Evolutionary conservation across 2,797 vertebrate species (phyloP).

Genomic region (Anabacerthia variegaticeps): DNA sequence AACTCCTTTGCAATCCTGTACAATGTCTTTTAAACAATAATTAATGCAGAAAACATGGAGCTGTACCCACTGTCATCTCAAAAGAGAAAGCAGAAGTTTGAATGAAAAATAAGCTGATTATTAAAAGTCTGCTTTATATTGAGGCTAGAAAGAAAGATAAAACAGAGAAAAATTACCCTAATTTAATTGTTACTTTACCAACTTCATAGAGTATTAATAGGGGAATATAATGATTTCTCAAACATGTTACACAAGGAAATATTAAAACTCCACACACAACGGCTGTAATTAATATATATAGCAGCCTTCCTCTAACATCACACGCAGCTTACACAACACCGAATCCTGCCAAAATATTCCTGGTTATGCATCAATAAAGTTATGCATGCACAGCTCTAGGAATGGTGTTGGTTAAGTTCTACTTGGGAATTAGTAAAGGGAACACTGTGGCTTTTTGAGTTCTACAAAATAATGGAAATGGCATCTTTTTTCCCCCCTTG

Average conservation of each 20-base stretch:
- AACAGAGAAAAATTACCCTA: background rate
- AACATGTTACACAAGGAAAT: background rate
- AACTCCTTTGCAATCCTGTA: background rate
- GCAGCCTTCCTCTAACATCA: conserved; percentile 3
- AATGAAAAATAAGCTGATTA: background rate
- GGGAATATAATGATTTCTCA: conserved; percentile 8
- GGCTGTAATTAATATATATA: background rate
- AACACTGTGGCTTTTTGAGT: conserved; percentile 46
- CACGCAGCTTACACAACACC: background rate
- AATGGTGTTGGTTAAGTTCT: conserved; percentile 39
- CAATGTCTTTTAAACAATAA: background rate
- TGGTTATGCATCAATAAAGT: conserved; percentile 1
- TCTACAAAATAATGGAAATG: conserved; percentile 32
- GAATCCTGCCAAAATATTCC: conserved; percentile 18
- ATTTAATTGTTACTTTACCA: background rate
- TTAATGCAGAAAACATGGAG: background rate
- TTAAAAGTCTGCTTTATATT: background rate
- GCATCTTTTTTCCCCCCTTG: background rate
- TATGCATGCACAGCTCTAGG: background rate
- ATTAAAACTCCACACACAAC: background rate
- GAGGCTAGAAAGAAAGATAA: background rate
- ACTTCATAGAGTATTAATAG: background rate
- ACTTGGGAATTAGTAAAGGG: conserved; percentile 31
- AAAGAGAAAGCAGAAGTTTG: background rate
- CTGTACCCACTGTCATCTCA: background rate